Evolutionary conservation across 1,140 invertebrate species (phyloP).

Genomic region (Hyles vespertilio): DNA sequence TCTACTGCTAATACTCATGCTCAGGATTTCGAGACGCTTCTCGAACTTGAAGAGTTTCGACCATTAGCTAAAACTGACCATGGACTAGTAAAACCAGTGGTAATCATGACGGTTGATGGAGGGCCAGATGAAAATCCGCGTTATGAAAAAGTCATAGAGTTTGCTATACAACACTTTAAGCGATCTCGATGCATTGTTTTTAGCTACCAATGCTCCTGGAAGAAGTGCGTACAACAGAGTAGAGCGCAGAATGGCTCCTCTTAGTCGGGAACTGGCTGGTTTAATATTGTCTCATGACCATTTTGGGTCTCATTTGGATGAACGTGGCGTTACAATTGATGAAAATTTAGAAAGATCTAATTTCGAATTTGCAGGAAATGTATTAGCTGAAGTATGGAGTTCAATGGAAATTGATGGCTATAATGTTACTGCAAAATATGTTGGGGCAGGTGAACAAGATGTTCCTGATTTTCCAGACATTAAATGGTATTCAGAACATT

Average conservation of each 20-base stretch:
- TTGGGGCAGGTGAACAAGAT: slow-evolving; percentile 24
- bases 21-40: slow-evolving; percentile 30
- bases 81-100: slow-evolving; percentile 16
- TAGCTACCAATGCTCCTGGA: too few species aligned
- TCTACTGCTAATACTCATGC: slow-evolving; percentile 32
- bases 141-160: slow-evolving; percentile 36
- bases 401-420: slow-evolving; percentile 32
- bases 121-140: slow-evolving; percentile 34
- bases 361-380: slow-evolving; percentile 36
- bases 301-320: slow-evolving; percentile 36
- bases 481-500: slow-evolving; percentile 32
- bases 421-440: slow-evolving; percentile 32
- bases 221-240: too few species aligned
- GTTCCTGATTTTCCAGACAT: slow-evolving; percentile 30
- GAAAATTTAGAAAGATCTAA: slow-evolving; percentile 36
- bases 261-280: slow-evolving; percentile 33
- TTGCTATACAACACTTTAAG: slow-evolving; percentile 36
- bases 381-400: slow-evolving; percentile 35
- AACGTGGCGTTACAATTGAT: slow-evolving; percentile 49
- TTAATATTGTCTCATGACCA: slow-evolving; percentile 38
- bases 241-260: slow-evolving; percentile 29
- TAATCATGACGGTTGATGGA: slow-evolving; percentile 17
- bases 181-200: slow-evolving; percentile 8
- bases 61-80: slow-evolving; percentile 22
- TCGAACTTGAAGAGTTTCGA: slow-evolving; percentile 29